Base-by-base conservation (phyloP, 37 sponge, comb jelly and placozoan species). In the Lycopodina hypogea region DNA sequence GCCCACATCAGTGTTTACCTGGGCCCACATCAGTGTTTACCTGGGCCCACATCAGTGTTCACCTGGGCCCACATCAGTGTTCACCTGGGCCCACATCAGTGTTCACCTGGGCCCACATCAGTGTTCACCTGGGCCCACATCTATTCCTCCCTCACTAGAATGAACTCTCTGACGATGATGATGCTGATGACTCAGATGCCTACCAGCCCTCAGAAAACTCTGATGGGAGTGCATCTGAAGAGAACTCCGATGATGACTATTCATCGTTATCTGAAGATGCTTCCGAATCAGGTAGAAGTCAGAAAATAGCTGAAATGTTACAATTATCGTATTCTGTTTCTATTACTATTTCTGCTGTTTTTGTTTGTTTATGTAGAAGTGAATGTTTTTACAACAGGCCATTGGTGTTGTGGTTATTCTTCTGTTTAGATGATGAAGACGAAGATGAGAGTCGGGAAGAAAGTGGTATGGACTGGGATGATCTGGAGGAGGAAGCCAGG, bases 381-480 rank as follows among this genome's bases (percentile, higher is more conserved):
- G n/a, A n/a, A n/a, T n/a, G n/a, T n/a, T n/a, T n/a, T n/a, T n/a
- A n/a, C n/a, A n/a, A n/a, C n/a, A n/a, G n/a, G n/a, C n/a, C n/a
- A n/a, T n/a, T n/a, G n/a, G n/a, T n/a, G n/a, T n/a, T n/a, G 19
- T 67, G 37, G 9, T 67, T 3, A 36, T 30, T 18, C 2, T 28
- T 35, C 9, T 67, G 68, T 36, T 17, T 15, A 59, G 68, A 37
- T 78, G 68, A 37, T 78, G 68, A 86, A 29, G 56, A 83, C 57
- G 94, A 85, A 26, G 89, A 90, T 55, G 88, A 93, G 3, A 64
- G 48, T 50, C 95, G 80, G 24, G 96, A 91, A 42, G 90, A 86
- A 69, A 88, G 86, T 83, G 98, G 99, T 1, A 96, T 93, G 76
- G 94, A 93, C 50, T 98, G 99, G 99, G 86, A 85, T 41, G 99